Base-by-base conservation (phyloP, 2,888 invertebrate genomes). In the Erebia palarica region DNA sequence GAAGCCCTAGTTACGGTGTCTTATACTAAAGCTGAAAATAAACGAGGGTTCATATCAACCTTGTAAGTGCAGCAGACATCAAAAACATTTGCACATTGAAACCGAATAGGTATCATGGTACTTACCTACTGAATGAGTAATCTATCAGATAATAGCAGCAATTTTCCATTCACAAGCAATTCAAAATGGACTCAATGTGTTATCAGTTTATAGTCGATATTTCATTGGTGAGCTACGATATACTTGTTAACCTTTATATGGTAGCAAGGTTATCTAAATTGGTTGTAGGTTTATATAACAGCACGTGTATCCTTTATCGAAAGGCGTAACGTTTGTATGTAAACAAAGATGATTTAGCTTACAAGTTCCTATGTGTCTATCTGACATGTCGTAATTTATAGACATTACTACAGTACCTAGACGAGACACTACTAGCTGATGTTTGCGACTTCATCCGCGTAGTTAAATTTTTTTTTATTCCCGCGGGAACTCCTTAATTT, bases 251-350 rank as follows among this genome's bases (percentile, higher is more conserved):
- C 71, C 68, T 71, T 65, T 53, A 68, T 63, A 57, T 57, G 64
- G 67, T 57, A 53, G 68, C 68, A 68, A 71, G 59, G 68, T 68
- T 71, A 71, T 68, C 68, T 68, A 59, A 71, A 71, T 71, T 71
- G 65, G 51, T 27, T 47, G 64, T 16, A 18, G 58, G 27, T 49
- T 58, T 44, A 53, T 60, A 47, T 42, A 63, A 68, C 44, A 66
- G 44, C 64, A 59, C 68, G 65, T 65, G 44, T 65, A 66, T 59
- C 59, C 42, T 67, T 58, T 70, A 70, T 67, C 55, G 64, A 44
- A 57, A 61, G n/a, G 16, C 44, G 13, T 11, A 14, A 14, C 51
- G 67, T 49, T 65, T 65, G 21, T 63, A 49, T 21, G 63, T 63
- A 63, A 63, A 63, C 63, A 63, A 63, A 63, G 63, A 16, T 27